Percentiles rank a stretch among this genome's conserved stretches.
Conservation (phyloP, 2,888 invertebrate species). For the Chloroclystis v-ata region DNA sequence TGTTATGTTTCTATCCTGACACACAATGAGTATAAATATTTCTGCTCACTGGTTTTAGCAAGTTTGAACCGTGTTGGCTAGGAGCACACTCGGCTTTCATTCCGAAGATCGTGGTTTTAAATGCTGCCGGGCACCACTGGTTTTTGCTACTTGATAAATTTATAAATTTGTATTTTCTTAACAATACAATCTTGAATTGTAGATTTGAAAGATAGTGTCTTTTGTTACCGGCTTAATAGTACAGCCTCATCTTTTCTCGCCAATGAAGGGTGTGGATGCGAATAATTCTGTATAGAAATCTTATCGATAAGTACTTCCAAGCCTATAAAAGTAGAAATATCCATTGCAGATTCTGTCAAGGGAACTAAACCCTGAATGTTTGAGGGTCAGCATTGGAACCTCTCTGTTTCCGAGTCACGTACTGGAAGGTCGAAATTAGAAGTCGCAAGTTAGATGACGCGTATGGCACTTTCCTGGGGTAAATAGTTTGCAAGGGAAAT, state of each 20-base stretch:
- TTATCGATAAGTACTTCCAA: no score
- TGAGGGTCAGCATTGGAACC: slow-evolving; percentile 39
- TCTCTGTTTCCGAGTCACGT: slow-evolving; percentile 41
- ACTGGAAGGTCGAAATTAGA: slow-evolving; percentile 1
- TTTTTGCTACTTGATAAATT: no score
- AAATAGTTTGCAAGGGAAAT: slow-evolving; percentile 7
- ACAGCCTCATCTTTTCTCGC: no score
- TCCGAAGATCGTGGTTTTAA: no score
- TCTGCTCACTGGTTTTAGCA: not conserved
- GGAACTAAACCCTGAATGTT: not conserved
- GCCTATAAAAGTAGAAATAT: not conserved
- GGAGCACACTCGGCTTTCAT: no score
- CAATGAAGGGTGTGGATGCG: no score
- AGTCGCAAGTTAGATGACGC: slow-evolving; percentile 19
- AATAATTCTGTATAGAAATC: no score
- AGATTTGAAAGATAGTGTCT: no score
- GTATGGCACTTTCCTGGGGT: slow-evolving; percentile 3
- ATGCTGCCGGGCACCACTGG: no score
- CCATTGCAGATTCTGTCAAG: not conserved
- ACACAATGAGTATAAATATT: slow-evolving; percentile 1
- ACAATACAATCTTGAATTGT: no score
- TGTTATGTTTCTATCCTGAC: slow-evolving; percentile 4
- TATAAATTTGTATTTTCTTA: no score
- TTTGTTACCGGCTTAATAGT: no score
- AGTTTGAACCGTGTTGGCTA: not conserved